These are phyloP conservation scores for Pangasius sanitwongsei DNA, from an alignment of 2,797 vertebrate species.

Conservation along the genomic window DNA sequence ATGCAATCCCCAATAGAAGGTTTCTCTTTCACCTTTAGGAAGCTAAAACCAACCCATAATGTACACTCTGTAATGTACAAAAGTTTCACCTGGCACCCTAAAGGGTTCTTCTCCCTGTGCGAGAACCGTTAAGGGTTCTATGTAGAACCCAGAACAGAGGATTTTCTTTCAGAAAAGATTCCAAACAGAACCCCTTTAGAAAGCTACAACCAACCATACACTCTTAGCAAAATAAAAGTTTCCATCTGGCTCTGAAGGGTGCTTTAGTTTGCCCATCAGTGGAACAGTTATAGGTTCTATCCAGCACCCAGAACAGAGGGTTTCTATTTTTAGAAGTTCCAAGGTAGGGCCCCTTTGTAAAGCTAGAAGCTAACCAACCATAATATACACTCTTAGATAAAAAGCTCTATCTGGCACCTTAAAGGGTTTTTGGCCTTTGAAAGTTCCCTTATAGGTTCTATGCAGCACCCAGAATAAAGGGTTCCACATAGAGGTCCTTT, in stretches of 20 bases:
- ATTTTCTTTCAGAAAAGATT: too few relatives aligned
- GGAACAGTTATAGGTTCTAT: neutral
- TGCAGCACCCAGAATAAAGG: neutral
- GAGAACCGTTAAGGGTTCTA: too few relatives aligned
- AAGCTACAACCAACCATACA: too few relatives aligned
- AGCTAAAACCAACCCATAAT: neutral
- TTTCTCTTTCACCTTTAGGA: neutral
- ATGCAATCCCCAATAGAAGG: neutral
- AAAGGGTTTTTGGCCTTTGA: neutral
- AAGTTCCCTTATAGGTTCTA: neutral
- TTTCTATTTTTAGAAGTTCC: neutral
- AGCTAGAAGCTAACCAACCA: neutral
- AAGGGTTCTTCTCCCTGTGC: too few relatives aligned
- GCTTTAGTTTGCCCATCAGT: neutral
- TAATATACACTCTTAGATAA: neutral
- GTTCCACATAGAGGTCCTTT: neutral
- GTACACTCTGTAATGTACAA: too few relatives aligned
- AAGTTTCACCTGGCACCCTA: too few relatives aligned
- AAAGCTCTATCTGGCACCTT: neutral
- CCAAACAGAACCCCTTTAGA: too few relatives aligned
- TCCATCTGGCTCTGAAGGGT: too few relatives aligned
- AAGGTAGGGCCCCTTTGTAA: neutral
- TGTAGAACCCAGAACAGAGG: too few relatives aligned
- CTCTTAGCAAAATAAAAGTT: too few relatives aligned
- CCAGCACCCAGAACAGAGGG: neutral